Percentiles rank a stretch among this genome's conserved stretches.
These are phyloP conservation scores for Laupala kohalensis DNA, from an alignment of 1,140 invertebrate genomes.

Conservation along the genomic window DNA sequence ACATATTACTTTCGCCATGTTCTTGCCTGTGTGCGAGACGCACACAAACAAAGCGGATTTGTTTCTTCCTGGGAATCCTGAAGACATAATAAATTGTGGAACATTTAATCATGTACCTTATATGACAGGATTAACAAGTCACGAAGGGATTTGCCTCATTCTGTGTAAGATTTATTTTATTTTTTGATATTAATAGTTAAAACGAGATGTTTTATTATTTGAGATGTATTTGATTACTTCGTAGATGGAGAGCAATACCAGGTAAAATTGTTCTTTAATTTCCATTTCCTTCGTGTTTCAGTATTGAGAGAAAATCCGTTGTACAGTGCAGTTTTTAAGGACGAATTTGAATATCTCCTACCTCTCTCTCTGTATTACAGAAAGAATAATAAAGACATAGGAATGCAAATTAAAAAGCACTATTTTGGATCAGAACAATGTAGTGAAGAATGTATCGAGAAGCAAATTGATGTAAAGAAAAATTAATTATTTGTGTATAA, in stretches of 20 bases:
- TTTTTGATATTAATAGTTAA: background rate
- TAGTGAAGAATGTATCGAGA: too few relatives aligned
- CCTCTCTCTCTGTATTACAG: background rate
- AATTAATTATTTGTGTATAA: too few relatives aligned
- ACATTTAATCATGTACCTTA: slow-evolving; percentile 2
- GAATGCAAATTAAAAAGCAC: background rate
- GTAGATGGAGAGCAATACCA: background rate
- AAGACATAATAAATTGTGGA: background rate
- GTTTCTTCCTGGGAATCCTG: background rate
- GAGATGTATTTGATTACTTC: background rate
- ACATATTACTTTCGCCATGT: background rate
- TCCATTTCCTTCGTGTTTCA: background rate
- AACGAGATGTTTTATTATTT: background rate
- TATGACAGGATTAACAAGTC: background rate
- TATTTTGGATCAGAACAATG: background rate
- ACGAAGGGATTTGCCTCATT: background rate
- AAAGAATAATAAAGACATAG: background rate
- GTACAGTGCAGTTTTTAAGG: background rate
- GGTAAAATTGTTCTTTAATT: too few relatives aligned
- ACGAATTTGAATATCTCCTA: background rate
- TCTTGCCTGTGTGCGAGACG: too few relatives aligned
- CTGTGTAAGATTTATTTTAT: background rate
- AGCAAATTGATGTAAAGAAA: too few relatives aligned
- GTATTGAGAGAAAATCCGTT: background rate
- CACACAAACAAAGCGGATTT: background rate